Evolutionary conservation across 2,113 vertebrate species (phyloP).

Genomic region (Cairina moschata): DNA sequence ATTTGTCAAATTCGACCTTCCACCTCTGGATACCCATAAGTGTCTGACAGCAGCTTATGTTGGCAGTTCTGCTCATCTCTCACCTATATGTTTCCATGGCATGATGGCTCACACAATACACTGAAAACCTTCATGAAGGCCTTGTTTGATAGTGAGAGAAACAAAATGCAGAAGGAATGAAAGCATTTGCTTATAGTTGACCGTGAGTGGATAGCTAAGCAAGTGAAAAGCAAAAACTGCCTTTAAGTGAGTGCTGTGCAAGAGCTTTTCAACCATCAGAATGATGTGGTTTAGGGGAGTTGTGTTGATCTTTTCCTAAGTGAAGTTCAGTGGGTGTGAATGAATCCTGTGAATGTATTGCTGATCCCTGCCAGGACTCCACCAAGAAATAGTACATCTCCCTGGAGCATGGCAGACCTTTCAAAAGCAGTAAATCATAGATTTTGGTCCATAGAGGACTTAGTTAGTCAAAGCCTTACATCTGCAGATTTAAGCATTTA

Average conservation of each 20-base stretch:
- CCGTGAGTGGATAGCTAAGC: not conserved
- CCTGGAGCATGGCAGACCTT: constrained; percentile 26
- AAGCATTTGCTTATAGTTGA: not conserved
- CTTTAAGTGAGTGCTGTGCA: not conserved
- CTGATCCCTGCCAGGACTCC: constrained; percentile 19
- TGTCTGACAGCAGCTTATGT: not conserved
- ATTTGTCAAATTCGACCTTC: not conserved
- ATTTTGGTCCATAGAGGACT: constrained; percentile 41
- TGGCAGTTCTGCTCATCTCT: not conserved
- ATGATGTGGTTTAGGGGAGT: constrained; percentile 1
- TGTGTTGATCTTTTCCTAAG: not conserved
- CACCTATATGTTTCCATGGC: accelerated
- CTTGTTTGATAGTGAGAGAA: not conserved
- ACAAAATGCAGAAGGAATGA: not conserved
- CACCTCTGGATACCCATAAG: not conserved
- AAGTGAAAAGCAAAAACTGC: not conserved
- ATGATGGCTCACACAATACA: not conserved
- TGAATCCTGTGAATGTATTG: not conserved
- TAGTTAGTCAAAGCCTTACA: constrained; percentile 36
- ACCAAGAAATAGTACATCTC: constrained; percentile 38
- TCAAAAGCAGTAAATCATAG: constrained; percentile 37
- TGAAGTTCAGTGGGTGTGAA: constrained; percentile 30
- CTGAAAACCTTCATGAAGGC: not conserved
- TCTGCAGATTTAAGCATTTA: constrained; percentile 63
- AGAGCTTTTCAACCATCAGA: not conserved